phyloP scores from a whole-genome alignment of 2,797 vertebrate genomes.

The Poeciliopsis infans region DNA sequence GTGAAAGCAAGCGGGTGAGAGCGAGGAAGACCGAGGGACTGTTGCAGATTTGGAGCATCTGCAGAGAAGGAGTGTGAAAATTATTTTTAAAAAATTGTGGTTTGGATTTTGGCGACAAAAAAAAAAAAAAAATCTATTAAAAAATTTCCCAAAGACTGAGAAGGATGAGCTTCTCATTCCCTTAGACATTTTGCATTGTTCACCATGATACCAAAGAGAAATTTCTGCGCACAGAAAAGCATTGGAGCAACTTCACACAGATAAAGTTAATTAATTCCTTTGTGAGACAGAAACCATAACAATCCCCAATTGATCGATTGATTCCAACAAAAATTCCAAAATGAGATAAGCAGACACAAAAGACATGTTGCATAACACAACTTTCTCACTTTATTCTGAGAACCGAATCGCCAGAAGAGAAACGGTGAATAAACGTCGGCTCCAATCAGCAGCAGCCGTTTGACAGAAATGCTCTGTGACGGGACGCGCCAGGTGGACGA shows the following conservation, averaged over 20 bases:
- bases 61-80: conserved; percentile 13
- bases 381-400: not conserved
- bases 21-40: not conserved
- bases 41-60: not conserved
- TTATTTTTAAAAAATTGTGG: not conserved
- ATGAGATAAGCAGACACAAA: not conserved
- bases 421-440: not conserved
- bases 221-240: not conserved
- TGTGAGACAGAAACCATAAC: not conserved
- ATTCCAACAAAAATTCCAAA: no score
- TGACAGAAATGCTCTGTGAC: not conserved
- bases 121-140: not conserved
- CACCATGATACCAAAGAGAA: no score
- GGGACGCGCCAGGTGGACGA: not conserved
- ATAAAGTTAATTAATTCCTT: not conserved
- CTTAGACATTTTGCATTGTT: not conserved
- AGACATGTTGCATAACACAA: not conserved
- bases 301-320: not conserved
- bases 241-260: not conserved
- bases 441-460: not conserved
- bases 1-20: conserved; percentile 31
- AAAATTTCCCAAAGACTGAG: not conserved
- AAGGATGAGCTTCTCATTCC: not conserved
- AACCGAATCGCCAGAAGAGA: not conserved
- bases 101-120: not conserved